phyloP scores from a whole-genome alignment of 2,113 vertebrate genomes.

The Otis tarda region DNA sequence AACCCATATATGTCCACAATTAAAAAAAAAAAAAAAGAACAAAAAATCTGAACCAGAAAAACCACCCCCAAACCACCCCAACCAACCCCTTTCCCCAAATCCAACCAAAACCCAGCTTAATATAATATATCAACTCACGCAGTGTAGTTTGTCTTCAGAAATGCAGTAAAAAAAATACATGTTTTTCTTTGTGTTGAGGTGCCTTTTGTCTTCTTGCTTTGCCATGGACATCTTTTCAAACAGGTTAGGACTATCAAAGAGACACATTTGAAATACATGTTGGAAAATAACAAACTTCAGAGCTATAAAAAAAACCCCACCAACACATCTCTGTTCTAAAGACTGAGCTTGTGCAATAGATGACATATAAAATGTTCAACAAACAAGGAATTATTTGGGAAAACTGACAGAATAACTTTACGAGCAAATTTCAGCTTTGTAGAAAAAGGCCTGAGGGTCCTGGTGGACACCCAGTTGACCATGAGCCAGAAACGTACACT shows the following conservation, averaged over 20 bases:
- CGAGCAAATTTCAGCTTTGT: not conserved
- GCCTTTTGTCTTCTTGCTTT: not conserved
- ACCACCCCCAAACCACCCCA: not conserved
- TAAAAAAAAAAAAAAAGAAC: not conserved
- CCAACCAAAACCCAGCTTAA: not conserved
- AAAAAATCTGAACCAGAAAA: not conserved
- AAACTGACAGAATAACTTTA: not conserved
- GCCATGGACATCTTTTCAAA: not conserved
- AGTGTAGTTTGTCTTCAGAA: not conserved
- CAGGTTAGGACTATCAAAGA: not conserved
- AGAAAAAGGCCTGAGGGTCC: not conserved
- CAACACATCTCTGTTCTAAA: not conserved
- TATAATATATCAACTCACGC: not conserved
- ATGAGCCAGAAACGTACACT: not conserved
- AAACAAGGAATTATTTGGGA: not conserved
- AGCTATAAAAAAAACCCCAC: not conserved
- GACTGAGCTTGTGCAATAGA: not conserved
- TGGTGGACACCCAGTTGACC: not conserved
- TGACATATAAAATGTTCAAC: not conserved
- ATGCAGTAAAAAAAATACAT: not conserved
- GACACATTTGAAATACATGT: not conserved
- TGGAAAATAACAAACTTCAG: not conserved
- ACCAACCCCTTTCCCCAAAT: no score
- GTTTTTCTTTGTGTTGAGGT: not conserved
- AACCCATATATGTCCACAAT: not conserved